Percentiles rank a stretch among this genome's conserved stretches.
These are phyloP conservation scores for Spisula solida DNA, from an alignment of 2,888 invertebrate species.

Conservation along the genomic window DNA sequence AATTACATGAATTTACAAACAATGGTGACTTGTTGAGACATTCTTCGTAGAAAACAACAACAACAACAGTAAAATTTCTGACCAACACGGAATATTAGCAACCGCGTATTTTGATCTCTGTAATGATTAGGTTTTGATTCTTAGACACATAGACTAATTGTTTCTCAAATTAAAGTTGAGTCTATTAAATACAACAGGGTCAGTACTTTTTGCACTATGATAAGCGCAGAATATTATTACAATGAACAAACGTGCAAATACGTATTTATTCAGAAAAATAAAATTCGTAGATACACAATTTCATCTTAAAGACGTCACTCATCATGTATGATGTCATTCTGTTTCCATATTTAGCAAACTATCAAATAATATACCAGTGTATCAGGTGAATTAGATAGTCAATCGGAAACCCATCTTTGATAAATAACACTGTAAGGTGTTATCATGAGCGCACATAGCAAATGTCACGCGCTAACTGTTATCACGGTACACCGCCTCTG, in stretches of 20 bases:
- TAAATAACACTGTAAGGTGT: not conserved
- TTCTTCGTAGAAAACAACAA: not conserved
- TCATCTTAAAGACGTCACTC: too few species aligned
- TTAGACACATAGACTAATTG: not conserved
- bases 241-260: too few species aligned
- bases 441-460: not conserved
- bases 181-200: too few species aligned
- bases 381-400: too few species aligned
- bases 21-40: not conserved
- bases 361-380: too few species aligned
- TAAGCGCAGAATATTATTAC: too few species aligned
- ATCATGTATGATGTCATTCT: too few species aligned
- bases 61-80: not conserved
- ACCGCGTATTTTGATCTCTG: not conserved
- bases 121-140: not conserved
- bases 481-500: not conserved
- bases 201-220: too few species aligned
- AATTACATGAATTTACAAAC: constrained; percentile 10
- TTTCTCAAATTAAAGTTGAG: not conserved
- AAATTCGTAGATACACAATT: too few species aligned
- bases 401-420: not conserved
- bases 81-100: not conserved
- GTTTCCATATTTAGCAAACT: too few species aligned
- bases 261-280: too few species aligned
- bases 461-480: not conserved